Conservation (phyloP, 2,113 vertebrate genomes). For the Ceyx melanurus region DNA sequence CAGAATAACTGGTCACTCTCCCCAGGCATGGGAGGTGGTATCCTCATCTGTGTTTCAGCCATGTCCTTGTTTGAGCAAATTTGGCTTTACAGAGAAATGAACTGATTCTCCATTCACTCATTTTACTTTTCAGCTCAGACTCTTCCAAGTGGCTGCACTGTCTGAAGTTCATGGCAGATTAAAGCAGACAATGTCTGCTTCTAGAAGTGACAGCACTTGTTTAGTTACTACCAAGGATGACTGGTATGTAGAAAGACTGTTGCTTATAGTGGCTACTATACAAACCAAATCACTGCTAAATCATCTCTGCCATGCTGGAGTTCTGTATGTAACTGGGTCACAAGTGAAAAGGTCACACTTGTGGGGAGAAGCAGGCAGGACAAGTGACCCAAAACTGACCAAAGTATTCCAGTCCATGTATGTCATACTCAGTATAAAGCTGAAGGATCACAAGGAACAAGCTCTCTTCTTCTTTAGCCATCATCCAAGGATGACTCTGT, state of each 20-base stretch:
- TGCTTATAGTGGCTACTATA: not conserved
- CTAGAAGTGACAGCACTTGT: not conserved
- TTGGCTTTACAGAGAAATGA: not conserved
- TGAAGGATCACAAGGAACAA: not conserved
- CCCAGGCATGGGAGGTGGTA: not conserved
- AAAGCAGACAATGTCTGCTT: not conserved
- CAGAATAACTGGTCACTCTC: not conserved
- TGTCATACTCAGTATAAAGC: not conserved
- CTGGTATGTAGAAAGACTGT: not conserved
- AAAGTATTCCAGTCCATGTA: not conserved
- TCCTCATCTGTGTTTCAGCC: not conserved
- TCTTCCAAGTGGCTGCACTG: not conserved
- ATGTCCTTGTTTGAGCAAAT: not conserved
- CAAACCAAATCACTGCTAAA: not conserved
- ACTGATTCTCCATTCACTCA: not conserved
- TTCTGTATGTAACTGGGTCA: not conserved
- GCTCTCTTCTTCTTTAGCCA: not conserved
- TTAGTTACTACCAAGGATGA: not conserved
- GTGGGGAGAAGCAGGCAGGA: not conserved
- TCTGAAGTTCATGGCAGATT: not conserved
- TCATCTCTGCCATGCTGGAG: not conserved
- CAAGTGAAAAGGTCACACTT: not conserved
- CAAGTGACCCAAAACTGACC: not conserved
- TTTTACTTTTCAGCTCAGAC: not conserved
- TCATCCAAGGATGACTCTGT: not conserved